phyloP scores from a whole-genome alignment of 1,140 invertebrate species.

The Heliconius melpomene region DNA sequence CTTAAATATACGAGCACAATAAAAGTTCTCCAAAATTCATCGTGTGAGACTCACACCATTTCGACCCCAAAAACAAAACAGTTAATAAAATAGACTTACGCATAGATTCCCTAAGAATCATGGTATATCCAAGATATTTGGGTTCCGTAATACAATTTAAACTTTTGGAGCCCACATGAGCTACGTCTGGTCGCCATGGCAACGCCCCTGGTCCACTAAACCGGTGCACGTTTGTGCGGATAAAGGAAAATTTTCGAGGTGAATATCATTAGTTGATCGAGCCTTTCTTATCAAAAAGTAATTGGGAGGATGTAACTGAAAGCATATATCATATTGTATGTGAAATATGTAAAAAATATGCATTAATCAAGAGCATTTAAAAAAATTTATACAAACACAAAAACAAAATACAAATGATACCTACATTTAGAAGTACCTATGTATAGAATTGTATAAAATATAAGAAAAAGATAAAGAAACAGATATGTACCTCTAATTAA shows the following conservation, averaged over 20 bases:
- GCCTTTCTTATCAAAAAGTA: slow-evolving; percentile 21
- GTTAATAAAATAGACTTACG: slow-evolving; percentile 26
- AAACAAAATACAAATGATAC: background rate
- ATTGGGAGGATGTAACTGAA: background rate
- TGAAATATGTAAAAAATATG: background rate
- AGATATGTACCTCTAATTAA: no score
- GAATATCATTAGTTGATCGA: slow-evolving; percentile 73
- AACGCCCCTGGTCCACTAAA: slow-evolving; percentile 68
- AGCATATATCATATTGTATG: no score
- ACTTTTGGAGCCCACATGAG: slow-evolving; percentile 77
- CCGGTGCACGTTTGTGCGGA: slow-evolving; percentile 62
- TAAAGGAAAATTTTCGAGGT: slow-evolving; percentile 75
- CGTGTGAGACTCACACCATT: slow-evolving; percentile 4
- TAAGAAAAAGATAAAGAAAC: background rate
- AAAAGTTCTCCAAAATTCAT: background rate
- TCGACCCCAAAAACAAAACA: slow-evolving; percentile 11
- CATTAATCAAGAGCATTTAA: background rate
- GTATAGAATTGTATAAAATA: background rate
- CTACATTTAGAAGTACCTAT: background rate
- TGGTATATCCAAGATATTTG: slow-evolving; percentile 54
- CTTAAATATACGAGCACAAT: background rate
- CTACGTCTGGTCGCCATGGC: slow-evolving; percentile 72
- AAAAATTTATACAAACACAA: background rate
- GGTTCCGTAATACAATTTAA: slow-evolving; percentile 76
- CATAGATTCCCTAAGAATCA: slow-evolving; percentile 30